Base-by-base conservation (phyloP, 2,113 vertebrate genomes). In the Labeo catla region DNA sequence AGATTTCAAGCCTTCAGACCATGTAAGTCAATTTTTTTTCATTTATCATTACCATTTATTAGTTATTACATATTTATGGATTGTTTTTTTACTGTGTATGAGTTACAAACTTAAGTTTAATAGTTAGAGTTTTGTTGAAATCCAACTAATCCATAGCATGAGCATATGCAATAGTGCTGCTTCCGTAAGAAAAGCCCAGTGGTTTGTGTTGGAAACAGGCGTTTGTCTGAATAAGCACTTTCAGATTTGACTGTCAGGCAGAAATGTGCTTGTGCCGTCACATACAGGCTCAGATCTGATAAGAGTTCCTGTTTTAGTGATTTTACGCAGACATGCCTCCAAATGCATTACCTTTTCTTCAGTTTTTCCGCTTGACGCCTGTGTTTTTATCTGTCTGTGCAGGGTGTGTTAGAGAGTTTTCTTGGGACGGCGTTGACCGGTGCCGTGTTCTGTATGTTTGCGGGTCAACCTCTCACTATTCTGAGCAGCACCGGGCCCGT, bases 351-450 rank as follows among this genome's bases (percentile, higher is more conserved):
- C 10, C 28, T 61, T 57, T 8, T 15, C 9, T 84, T 13, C n/a
- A 13, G 11, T 4, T 61, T 34, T 50, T 49, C 12, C 45, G 7
- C 23, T 76, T 34, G 80, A 68, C 34, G 4, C 45, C 12, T 11
- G 34, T 61, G 19, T 8, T n/a, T 15, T 21, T 81, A 19, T 45
- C 13, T 6, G 12, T 66, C 11, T 83, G 43, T 49, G 79, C 66
- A 99, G 98, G 98, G 98, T 0, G 98, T 99, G 91, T 68, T 99
- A 96, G 98, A 99, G 93, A 99, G 98, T 87, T 99, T 99, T 89
- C 92, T 99, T 91, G 98, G 98, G 34, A 99, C 98, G 0, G 98
- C 98, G 0, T 93, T 99, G 89, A 92, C 96, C 0, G 98, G 98
- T 5, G 93, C 95, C 0, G 76, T 99, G 52, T 99, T 99, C 90